Percentiles rank a stretch among this genome's conserved stretches.
Evolutionary conservation across 1,140 invertebrate species (phyloP).

Genomic region (Venustaconcha ellipsiformis): DNA sequence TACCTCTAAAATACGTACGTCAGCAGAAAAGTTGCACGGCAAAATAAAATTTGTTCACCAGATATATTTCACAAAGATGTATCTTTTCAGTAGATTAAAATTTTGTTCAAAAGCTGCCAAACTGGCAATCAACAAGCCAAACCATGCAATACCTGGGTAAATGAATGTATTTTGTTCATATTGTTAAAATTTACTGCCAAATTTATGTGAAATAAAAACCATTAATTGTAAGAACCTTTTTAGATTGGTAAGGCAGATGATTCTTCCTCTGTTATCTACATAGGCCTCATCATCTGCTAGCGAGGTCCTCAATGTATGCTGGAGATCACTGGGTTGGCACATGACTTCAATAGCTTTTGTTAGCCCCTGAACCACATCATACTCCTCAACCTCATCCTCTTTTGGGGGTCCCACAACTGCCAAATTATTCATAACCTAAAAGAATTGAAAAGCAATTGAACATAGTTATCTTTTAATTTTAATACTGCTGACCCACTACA

Average conservation of each 20-base stretch:
- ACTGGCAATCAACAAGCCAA: background rate
- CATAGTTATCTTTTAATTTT: background rate
- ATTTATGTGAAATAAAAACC: background rate
- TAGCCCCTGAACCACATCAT: constrained; percentile 86
- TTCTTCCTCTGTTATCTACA: constrained; percentile 79
- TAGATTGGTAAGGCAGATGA: constrained; percentile 90
- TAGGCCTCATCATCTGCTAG: constrained; percentile 72
- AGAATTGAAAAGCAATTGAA: background rate
- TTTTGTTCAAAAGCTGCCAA: background rate
- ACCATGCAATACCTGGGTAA: background rate
- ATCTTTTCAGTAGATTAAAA: background rate
- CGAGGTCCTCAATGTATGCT: constrained; percentile 73
- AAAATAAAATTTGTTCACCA: no score
- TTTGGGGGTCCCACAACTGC: constrained; percentile 78
- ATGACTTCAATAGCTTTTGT: constrained; percentile 88
- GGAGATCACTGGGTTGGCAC: constrained; percentile 83
- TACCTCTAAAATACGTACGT: no score
- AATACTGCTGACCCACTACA: background rate
- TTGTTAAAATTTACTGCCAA: no score
- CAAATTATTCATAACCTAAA: constrained; percentile 36
- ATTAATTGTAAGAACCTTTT: constrained; percentile 72
- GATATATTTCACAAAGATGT: no score
- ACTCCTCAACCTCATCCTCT: constrained; percentile 66
- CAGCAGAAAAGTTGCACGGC: no score
- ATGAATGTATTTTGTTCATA: background rate